A percentile compares a stretch with the other conserved stretches of the same genome.
phyloP scores from a whole-genome alignment of 2,113 vertebrate species.

The Chionis minor region DNA sequence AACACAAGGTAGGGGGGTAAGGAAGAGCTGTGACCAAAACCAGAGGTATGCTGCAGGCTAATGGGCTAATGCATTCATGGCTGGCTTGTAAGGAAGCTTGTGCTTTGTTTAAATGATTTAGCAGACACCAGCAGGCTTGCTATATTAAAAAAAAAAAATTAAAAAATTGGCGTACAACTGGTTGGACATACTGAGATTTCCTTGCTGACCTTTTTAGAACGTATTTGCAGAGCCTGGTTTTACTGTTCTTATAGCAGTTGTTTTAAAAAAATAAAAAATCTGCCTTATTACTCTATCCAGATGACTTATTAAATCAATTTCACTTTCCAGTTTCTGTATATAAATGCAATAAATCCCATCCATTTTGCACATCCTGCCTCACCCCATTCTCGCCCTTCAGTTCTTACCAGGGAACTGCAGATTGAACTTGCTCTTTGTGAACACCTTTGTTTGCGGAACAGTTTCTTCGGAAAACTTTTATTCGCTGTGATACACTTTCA shows the following conservation, averaged over 20 bases:
- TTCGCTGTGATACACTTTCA: neutral
- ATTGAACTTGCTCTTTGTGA: neutral
- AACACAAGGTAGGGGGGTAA: neutral
- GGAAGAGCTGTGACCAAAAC: neutral
- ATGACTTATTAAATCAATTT: neutral
- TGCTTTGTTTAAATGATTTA: neutral
- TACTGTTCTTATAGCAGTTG: neutral
- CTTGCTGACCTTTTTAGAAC: neutral
- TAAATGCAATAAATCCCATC: conserved; percentile 42
- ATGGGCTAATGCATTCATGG: neutral
- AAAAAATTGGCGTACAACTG: neutral
- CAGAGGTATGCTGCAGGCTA: neutral
- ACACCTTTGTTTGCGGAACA: neutral
- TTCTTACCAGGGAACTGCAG: neutral
- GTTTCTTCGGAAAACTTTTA: neutral
- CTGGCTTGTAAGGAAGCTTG: neutral
- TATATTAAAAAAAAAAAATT: neutral
- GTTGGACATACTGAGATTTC: neutral
- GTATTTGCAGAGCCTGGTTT: neutral
- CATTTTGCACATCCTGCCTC: conserved; percentile 12
- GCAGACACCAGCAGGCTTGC: neutral
- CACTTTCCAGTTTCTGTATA: neutral
- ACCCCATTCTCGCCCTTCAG: neutral
- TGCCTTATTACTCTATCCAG: conserved; percentile 22
- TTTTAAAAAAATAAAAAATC: neutral